These are phyloP conservation scores for Drosophila neonasuta DNA, from an alignment of 2,888 invertebrate genomes.

Conservation along the genomic window DNA sequence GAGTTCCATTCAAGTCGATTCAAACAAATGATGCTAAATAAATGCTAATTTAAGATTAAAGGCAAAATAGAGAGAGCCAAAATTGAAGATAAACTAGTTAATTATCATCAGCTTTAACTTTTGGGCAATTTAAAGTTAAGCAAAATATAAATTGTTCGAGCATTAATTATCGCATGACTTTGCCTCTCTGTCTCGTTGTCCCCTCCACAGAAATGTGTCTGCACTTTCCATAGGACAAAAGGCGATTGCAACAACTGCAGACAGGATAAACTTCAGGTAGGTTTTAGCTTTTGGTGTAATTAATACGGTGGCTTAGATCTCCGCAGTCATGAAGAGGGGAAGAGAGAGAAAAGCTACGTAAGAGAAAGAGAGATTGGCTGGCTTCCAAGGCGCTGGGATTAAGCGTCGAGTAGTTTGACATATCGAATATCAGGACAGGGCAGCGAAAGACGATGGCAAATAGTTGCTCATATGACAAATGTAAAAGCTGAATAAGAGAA, in stretches of 20 bases:
- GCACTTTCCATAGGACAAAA: slow-evolving; percentile 32
- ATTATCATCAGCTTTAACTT: neutral
- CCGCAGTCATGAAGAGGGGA: neutral
- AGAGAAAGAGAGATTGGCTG: slow-evolving; percentile 28
- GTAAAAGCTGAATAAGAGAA: slow-evolving; percentile 8
- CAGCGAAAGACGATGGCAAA: slow-evolving; percentile 34
- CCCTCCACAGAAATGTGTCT: neutral
- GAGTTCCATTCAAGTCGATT: too few species aligned
- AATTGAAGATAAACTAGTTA: neutral
- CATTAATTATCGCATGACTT: neutral
- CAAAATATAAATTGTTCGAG: neutral
- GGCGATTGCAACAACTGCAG: slow-evolving; percentile 18
- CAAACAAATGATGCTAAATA: too few species aligned
- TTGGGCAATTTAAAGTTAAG: neutral
- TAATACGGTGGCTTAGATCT: slow-evolving; percentile 38
- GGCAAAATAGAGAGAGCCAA: neutral
- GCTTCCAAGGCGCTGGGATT: slow-evolving; percentile 41
- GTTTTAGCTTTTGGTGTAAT: slow-evolving; percentile 24
- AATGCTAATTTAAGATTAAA: too few species aligned
- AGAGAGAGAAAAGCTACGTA: neutral
- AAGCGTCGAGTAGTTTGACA: slow-evolving; percentile 17
- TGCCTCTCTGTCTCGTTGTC: neutral
- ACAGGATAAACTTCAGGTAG: slow-evolving; percentile 8
- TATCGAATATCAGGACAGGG: slow-evolving; percentile 38
- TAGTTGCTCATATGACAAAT: slow-evolving; percentile 56